Base-by-base conservation (phyloP, 2,113 vertebrate genomes). In the Ifrita kowaldi region DNA sequence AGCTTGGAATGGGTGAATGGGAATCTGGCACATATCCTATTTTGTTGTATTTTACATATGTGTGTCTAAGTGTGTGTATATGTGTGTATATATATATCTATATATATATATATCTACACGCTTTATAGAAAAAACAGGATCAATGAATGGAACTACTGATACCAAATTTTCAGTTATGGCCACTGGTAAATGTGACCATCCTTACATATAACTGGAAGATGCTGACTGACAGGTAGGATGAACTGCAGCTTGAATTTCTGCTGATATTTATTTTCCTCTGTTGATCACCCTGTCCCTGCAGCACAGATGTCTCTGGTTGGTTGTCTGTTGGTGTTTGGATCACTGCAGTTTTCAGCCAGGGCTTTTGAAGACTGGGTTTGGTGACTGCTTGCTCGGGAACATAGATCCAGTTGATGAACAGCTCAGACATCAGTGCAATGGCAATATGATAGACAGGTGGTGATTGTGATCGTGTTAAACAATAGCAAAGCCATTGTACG, bases 61-160 rank as follows among this genome's bases (percentile, higher is more conserved):
- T 32, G 9, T 27, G 16, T 52, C 15, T 33, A 23, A 32, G 12
- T 11, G 4, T 47, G 6, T 39, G 2, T 15, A 8, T 42, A 17
- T 42, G 0, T 41, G 0, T 44, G 0, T 20, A 9, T 21, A 12
- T 7, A 41, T 0, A 32, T 1, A n/a, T n/a, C n/a, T n/a, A n/a
- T n/a, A n/a, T n/a, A n/a, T n/a, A n/a, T 20, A 9, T 21, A 12
- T 7, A 41, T 0, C 24, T 1, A 64, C 4, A 46, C 9, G 12
- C 30, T 41, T 82, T 33, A 33, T 24, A 64, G 47, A 70, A 89
- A 32, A 74, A 81, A 5, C 32, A 57, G 35, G 30, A 47, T 73
- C 50, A 39, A 37, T 55, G 69, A 73, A 49, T 42, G 3, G 64
- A 78, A 30, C 2, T 13, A 8, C 5, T 59, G 49, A 22, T 57